Percentiles rank a stretch among this genome's conserved stretches.
Evolutionary conservation across 2,797 vertebrate species (phyloP).

Genomic region (Salarias fasciatus): DNA sequence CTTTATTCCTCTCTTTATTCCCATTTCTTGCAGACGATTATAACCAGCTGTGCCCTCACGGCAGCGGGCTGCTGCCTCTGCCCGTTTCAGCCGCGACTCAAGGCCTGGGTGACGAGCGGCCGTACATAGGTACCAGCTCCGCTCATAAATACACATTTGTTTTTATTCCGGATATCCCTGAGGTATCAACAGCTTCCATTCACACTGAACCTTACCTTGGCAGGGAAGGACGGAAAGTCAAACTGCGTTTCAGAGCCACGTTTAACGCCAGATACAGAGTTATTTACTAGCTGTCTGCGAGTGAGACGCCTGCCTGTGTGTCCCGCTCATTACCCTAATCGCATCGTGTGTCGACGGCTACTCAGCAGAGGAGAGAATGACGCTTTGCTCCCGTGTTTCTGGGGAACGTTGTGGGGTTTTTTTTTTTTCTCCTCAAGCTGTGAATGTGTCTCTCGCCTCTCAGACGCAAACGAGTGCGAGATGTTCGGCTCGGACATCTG

Average conservation of each 20-base stretch:
- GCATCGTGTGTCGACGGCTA: no score
- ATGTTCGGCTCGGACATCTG: conserved; percentile 85
- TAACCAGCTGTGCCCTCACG: conserved; percentile 81
- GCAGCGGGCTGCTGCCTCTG: conserved; percentile 74
- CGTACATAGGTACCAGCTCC: conserved; percentile 73
- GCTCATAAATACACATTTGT: conserved; percentile 10
- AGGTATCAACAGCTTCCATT: conserved; percentile 29
- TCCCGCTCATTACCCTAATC: neutral
- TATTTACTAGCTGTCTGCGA: conserved; percentile 40
- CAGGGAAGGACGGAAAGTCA: conserved; percentile 26
- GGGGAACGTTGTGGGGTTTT: neutral
- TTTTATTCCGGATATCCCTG: conserved; percentile 28
- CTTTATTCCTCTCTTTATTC: conserved; percentile 4
- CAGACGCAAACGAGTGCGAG: conserved; percentile 85
- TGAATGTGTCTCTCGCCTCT: conserved; percentile 29
- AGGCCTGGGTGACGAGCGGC: conserved; percentile 52
- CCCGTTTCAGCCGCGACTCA: conserved; percentile 43
- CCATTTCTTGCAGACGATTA: conserved; percentile 73
- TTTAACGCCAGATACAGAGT: conserved; percentile 29
- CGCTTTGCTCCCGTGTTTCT: conserved; percentile 1
- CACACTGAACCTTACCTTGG: conserved; percentile 16
- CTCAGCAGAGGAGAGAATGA: no score
- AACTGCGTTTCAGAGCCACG: conserved; percentile 39
- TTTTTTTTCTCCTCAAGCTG: no score
- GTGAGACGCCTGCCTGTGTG: conserved; percentile 38